Base-by-base conservation (phyloP, 37 sponge, comb jelly and placozoan genomes). In the Haliclona indistincta region DNA sequence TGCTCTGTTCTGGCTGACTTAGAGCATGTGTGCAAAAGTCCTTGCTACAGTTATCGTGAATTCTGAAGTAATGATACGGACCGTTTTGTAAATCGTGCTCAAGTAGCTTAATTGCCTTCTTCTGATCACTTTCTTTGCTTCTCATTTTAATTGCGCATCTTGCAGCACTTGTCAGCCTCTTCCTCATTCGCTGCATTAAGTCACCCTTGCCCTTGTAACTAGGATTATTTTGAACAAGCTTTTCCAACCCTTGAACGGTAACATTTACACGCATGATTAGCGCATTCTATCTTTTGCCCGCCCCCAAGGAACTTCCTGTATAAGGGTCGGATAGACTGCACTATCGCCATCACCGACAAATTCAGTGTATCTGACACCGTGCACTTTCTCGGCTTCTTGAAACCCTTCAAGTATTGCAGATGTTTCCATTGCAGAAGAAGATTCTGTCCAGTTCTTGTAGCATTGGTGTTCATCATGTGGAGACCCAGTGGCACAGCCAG, bases 391-490 rank as follows among this genome's bases (percentile, higher is more conserved):
- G 25, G 78, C 69, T 34, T 54, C 34, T 23, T 36, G 25, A 33
- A 84, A 84, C 2, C 85, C 85, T 43, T 84, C 78, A 1, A 75
- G 22, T 47, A 84, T 84, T 17, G 70, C 77, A 55, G 70, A 66
- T 8, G 53, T 71, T 54, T 84, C 73, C 78, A 84, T 84, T 20
- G 77, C 68, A 22, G 73, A 75, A 22, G 73, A 77, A 20, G 82
- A 70, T 2, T 3, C 20, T 28, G 32, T 39, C 82, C 82, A 81
- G 38, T 73, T 81, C 13, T 17, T 20, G 58, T 28, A 72, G 33
- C 82, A 81, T 4, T 41, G 17, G 26, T 25, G 61, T 63, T 23
- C 58, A 2, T 29, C 29, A 22, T 37, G 56, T 19, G 72, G n/a
- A n/a, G n/a, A n/a, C n/a, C n/a, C n/a, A n/a, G n/a, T n/a, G n/a